phyloP scores from a whole-genome alignment of 2,113 vertebrate species.

The Paralichthys olivaceus region DNA sequence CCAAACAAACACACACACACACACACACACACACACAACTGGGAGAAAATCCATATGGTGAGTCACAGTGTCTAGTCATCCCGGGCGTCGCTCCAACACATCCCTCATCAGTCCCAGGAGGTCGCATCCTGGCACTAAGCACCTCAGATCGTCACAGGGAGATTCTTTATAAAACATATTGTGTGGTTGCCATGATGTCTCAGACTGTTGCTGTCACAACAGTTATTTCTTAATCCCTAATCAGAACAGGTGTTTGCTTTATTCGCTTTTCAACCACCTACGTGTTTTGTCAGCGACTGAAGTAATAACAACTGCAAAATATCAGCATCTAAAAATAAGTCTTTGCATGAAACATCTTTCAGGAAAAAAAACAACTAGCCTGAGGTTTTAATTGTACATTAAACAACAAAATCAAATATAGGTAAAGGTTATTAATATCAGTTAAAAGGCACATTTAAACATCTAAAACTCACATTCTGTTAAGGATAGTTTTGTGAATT shows the following conservation, averaged over 20 bases:
- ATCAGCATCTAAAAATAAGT: neutral
- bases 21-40: constrained; percentile 17
- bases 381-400: neutral
- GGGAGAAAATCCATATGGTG: constrained; percentile 36
- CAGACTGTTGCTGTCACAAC: neutral
- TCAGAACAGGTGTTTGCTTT: neutral
- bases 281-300: neutral
- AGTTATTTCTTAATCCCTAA: neutral
- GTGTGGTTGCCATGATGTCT: neutral
- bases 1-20: constrained; percentile 17
- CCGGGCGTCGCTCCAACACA: neutral
- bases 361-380: neutral
- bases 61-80: constrained; percentile 25
- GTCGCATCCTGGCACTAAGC: neutral
- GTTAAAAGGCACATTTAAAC: neutral
- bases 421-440: too few relatives aligned
- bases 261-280: neutral
- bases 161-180: neutral
- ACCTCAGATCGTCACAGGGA: constrained; percentile 1
- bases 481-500: too few relatives aligned
- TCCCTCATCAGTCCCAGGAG: constrained; percentile 23
- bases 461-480: neutral
- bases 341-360: neutral
- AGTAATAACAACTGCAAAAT: neutral
- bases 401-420: neutral